phyloP scores from a whole-genome alignment of 1,140 invertebrate genomes.

The Hormaphis cornu region DNA sequence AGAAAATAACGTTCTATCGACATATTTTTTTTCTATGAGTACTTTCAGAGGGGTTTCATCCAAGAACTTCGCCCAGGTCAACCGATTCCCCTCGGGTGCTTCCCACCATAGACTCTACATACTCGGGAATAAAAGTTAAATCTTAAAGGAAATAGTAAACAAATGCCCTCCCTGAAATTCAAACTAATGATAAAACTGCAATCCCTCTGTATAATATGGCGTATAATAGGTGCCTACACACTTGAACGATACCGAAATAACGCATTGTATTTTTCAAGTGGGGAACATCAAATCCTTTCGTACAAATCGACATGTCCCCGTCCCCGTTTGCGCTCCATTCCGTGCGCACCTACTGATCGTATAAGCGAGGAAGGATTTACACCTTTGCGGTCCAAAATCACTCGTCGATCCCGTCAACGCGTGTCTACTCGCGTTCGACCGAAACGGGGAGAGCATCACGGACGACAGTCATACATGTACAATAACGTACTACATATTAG shows the following conservation, averaged over 20 bases:
- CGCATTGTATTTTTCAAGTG: not conserved
- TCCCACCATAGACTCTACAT: not conserved
- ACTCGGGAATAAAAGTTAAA: not conserved
- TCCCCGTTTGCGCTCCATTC: no score
- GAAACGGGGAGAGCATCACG: not conserved
- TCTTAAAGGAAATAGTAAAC: no score
- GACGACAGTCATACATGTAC: no score
- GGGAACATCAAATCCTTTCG: not conserved
- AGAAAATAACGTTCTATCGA: no score
- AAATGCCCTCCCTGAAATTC: not conserved
- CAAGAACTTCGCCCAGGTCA: no score
- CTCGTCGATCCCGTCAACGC: not conserved
- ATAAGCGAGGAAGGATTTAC: slow-evolving; percentile 12
- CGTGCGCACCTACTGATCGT: not conserved
- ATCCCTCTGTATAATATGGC: no score
- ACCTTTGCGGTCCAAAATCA: slow-evolving; percentile 5
- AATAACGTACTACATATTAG: no score
- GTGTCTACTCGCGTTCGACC: not conserved
- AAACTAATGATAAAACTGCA: no score
- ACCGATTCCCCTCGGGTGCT: not conserved
- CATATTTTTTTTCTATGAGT: no score
- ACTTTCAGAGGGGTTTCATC: no score
- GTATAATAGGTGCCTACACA: not conserved
- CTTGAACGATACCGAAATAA: not conserved
- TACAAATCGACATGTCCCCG: not conserved